A percentile compares a stretch with the other conserved stretches of the same genome.
Evolutionary conservation across 2,797 vertebrate genomes (phyloP).

Genomic region (Lagorchestes hirsutus): DNA sequence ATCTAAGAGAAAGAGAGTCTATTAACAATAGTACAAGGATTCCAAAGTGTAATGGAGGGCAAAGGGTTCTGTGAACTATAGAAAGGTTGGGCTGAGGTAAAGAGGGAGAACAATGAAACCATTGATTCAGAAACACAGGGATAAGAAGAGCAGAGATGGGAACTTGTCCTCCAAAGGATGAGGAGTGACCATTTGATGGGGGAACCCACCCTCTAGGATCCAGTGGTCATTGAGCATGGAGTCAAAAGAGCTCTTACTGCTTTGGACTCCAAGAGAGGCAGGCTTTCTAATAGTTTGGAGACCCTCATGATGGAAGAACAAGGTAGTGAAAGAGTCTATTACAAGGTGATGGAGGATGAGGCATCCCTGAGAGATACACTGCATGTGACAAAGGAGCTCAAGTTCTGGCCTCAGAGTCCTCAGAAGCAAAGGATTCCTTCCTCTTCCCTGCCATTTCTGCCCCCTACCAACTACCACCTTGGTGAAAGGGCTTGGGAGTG

Average conservation of each 20-base stretch:
- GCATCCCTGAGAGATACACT: too few relatives aligned
- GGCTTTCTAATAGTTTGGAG: not conserved
- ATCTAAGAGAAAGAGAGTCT: not conserved
- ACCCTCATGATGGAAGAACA: not conserved
- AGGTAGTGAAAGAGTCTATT: not conserved
- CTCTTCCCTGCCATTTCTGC: too few relatives aligned
- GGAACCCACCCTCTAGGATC: not conserved
- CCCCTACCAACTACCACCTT: too few relatives aligned
- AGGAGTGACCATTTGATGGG: not conserved
- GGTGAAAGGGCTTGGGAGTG: too few relatives aligned
- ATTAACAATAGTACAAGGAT: not conserved
- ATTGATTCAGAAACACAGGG: not conserved
- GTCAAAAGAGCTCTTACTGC: not conserved
- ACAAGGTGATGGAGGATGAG: not conserved
- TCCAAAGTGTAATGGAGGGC: not conserved
- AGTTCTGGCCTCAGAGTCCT: not conserved
- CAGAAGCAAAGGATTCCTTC: too few relatives aligned
- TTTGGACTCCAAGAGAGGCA: not conserved
- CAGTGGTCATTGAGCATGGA: not conserved
- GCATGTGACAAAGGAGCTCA: not conserved
- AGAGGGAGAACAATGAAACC: not conserved
- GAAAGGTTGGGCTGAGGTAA: not conserved
- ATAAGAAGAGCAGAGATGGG: not conserved
- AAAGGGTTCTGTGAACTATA: not conserved
- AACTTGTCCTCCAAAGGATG: not conserved